Evolutionary conservation across 1,140 invertebrate species (phyloP), one percentile per base, ranked within the genome.

Genomic region (Uloborus diversus): DNA sequence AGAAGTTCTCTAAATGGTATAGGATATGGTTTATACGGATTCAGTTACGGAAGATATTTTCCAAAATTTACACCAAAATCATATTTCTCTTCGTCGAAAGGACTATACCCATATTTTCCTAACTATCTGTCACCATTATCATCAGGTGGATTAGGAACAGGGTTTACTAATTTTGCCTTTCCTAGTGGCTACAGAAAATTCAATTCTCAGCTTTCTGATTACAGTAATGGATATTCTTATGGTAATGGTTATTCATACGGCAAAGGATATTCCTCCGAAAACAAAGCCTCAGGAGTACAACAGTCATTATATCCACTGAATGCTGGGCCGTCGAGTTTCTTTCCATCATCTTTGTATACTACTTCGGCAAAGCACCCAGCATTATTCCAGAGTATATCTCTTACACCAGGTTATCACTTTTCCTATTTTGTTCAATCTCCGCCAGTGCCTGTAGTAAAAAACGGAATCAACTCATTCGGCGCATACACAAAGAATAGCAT

Each of bases 1-100:
- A n/a, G 25, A 0, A 28, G 30, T 57, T 32, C 27, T 13, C 35
- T 70, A 7, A 37, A 57, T n/a, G 68, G 68, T 20, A 3, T 70
- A 17, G 68, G 68, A 17, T 25, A 57, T 25, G 68, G 68, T 28
- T 37, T 70, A 20, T 70, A 70, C 20, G 68, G 68, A 4, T 70
- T 25, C 11, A 35, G 68, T 25, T 70, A 70, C 28, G 51, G 53
- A 27, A 20, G 5, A 17, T 23, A 37, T 42, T 35, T 20, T 62
- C 59, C 59, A 42, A 28, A 28, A 20, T n/a, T 66, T n/a, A n/a
- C 2, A n/a, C 13, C 3, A 25, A 70, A 20, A 23, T 53, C 68
- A 27, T 20, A 13, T n/a, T 57, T 70, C 28, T 14, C 32, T 0
- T 32, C n/a, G 17, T 57, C 27, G 28, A 20, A 5, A 35, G 13